These are phyloP conservation scores for Andrena trimmerana DNA, from an alignment of 2,888 invertebrate genomes.

Conservation along the genomic window DNA sequence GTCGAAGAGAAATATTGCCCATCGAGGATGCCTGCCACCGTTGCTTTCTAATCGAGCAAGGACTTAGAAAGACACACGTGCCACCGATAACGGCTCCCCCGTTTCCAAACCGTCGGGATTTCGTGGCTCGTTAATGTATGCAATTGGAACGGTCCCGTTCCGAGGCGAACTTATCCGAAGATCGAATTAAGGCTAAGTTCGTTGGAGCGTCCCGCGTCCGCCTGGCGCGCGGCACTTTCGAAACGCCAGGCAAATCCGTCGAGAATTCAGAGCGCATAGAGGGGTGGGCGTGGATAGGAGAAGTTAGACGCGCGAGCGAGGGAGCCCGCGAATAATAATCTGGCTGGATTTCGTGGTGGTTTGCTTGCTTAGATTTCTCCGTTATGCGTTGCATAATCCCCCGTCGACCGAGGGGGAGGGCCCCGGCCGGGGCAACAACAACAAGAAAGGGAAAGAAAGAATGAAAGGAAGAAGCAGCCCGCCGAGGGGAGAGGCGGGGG, in stretches of 20 bases:
- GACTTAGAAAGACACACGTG: constrained; percentile 44
- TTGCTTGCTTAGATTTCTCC: constrained; percentile 73
- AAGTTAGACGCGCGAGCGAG: not conserved
- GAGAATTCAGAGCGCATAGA: not conserved
- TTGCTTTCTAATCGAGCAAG: constrained; percentile 61
- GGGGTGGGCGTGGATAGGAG: not conserved
- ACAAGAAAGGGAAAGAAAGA: constrained; percentile 67
- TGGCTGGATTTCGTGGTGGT: constrained; percentile 63
- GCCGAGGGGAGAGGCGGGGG: constrained; percentile 57
- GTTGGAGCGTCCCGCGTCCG: constrained; percentile 26
- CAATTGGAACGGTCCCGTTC: constrained; percentile 61
- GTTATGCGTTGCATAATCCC: constrained; percentile 73
- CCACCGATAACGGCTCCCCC: constrained; percentile 24
- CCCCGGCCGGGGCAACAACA: constrained; percentile 47
- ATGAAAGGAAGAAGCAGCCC: constrained; percentile 75
- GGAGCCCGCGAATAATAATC: constrained; percentile 34
- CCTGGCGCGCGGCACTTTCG: constrained; percentile 48
- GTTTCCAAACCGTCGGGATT: constrained; percentile 41
- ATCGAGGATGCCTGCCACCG: constrained; percentile 21
- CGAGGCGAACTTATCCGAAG: constrained; percentile 47
- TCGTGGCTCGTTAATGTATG: constrained; percentile 58
- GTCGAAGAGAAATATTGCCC: no score
- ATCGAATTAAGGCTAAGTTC: constrained; percentile 55
- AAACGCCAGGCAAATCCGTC: constrained; percentile 34
- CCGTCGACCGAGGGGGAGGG: constrained; percentile 35